Conservation (phyloP, 2,888 invertebrate species). For the Oithona nana region DNA sequence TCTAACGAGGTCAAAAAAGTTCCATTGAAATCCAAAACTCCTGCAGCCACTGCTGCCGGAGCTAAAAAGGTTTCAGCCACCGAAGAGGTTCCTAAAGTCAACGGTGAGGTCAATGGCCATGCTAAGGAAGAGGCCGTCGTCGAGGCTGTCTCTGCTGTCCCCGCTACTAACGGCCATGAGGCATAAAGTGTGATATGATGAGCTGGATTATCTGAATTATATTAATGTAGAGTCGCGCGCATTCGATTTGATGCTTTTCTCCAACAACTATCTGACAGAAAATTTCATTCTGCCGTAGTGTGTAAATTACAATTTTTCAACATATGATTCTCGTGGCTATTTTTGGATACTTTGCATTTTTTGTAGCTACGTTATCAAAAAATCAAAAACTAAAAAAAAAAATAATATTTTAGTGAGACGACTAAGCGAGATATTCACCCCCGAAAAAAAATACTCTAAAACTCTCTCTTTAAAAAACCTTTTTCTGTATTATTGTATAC, state of each 20-base stretch:
- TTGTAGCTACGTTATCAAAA: too few relatives aligned
- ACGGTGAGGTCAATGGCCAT: not conserved
- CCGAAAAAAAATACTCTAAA: not conserved
- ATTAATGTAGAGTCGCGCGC: not conserved
- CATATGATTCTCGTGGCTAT: too few relatives aligned
- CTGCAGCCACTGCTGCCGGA: not conserved
- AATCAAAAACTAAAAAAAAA: too few relatives aligned
- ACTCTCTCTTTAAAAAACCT: not conserved
- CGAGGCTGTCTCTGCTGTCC: not conserved
- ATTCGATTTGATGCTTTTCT: too few relatives aligned
- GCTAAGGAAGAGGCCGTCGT: not conserved
- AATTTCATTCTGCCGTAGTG: too few relatives aligned
- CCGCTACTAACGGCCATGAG: not conserved
- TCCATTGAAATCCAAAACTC: not conserved
- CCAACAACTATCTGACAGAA: too few relatives aligned
- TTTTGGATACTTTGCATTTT: too few relatives aligned
- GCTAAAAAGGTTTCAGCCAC: not conserved
- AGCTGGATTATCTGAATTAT: not conserved
- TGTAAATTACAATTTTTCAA: too few relatives aligned
- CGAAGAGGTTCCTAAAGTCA: not conserved
- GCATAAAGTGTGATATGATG: not conserved
- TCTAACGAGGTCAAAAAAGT: not conserved
- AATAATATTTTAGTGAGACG: too few relatives aligned
- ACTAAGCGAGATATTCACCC: too few relatives aligned
- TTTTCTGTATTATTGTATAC: not conserved